These are phyloP conservation scores for Hyla sarda DNA, from an alignment of 2,113 vertebrate species.

Conservation along the genomic window DNA sequence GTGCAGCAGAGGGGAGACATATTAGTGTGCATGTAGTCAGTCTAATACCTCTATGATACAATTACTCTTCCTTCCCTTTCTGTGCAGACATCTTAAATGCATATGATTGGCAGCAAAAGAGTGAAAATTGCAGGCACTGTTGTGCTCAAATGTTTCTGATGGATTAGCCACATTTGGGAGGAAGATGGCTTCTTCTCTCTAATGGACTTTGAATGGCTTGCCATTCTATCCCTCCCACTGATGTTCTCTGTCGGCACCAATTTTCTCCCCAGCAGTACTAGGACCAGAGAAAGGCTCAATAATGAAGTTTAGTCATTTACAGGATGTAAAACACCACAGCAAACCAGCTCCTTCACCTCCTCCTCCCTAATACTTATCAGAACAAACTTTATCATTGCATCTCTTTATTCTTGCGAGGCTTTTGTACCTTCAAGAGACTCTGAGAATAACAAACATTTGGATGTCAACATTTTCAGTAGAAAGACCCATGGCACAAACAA, in stretches of 20 bases:
- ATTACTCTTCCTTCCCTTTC: neutral
- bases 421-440: neutral
- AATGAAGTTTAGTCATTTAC: slow-evolving; percentile 23
- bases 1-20: neutral
- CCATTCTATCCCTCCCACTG: slow-evolving; percentile 29
- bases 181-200: slow-evolving; percentile 7
- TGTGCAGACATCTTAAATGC: neutral
- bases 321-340: slow-evolving; percentile 15
- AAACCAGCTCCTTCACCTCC: neutral
- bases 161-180: neutral
- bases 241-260: slow-evolving; percentile 10
- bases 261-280: slow-evolving; percentile 20
- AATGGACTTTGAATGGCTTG: slow-evolving; percentile 34
- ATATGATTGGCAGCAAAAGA: neutral
- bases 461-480: neutral
- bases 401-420: neutral
- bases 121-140: neutral
- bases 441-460: neutral
- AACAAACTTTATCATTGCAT: slow-evolving; percentile 6
- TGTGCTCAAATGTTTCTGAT: neutral
- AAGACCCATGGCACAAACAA: neutral
- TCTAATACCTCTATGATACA: neutral
- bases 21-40: neutral
- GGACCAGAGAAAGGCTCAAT: slow-evolving; percentile 14
- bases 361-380: neutral